Evolutionary conservation across 1,140 invertebrate species (phyloP).

Genomic region (Leptestheria dahalacensis): DNA sequence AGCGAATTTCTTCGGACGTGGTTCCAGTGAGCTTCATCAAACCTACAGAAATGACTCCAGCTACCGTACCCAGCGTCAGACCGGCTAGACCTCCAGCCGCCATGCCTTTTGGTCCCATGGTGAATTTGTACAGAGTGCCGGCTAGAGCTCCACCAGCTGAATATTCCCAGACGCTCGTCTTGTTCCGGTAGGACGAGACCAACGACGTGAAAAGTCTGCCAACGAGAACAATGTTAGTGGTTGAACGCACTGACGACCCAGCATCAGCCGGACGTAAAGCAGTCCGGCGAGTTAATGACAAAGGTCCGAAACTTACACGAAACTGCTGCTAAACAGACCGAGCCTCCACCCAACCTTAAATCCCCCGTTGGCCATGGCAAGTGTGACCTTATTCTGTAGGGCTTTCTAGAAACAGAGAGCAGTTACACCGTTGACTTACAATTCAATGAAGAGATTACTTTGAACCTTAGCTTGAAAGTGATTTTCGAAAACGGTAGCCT

Average conservation of each 20-base stretch:
- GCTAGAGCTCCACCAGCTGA: constrained; percentile 40
- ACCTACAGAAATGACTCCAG: constrained; percentile 30
- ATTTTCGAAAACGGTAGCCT: constrained; percentile 46
- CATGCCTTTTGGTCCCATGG: constrained; percentile 43
- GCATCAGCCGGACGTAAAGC: not conserved
- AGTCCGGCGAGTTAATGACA: not conserved
- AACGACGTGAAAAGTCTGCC: constrained; percentile 39
- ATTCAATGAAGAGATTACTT: constrained; percentile 18
- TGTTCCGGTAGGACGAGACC: constrained; percentile 45
- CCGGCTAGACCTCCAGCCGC: constrained; percentile 42
- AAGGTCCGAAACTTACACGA: constrained; percentile 36
- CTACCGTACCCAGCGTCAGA: constrained; percentile 32
- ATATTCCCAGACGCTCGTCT: constrained; percentile 47
- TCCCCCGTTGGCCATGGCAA: constrained; percentile 50
- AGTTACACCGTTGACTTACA: constrained; percentile 5
- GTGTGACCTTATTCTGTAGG: constrained; percentile 44
- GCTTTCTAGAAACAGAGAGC: constrained; percentile 42
- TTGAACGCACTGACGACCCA: not conserved
- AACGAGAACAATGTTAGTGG: constrained; percentile 9
- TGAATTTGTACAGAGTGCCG: constrained; percentile 43
- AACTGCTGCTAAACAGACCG: constrained; percentile 42
- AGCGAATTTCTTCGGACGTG: constrained; percentile 35
- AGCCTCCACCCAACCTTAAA: constrained; percentile 44
- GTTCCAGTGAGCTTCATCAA: constrained; percentile 34
- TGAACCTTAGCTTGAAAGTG: constrained; percentile 53